phyloP scores from a whole-genome alignment of 2,888 invertebrate species.

The Odontothrips loti region DNA sequence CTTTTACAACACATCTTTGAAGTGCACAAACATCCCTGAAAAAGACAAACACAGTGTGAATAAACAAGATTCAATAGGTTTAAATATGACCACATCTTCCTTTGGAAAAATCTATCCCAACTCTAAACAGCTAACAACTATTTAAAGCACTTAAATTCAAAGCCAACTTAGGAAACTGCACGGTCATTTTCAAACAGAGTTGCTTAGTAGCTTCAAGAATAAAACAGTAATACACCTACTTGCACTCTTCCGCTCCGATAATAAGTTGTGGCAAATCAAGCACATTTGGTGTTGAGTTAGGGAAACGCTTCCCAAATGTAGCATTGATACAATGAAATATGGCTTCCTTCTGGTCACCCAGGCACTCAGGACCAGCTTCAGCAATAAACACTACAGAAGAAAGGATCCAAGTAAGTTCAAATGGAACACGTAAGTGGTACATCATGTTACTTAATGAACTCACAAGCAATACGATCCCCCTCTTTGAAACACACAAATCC shows the following conservation, averaged over 20 bases:
- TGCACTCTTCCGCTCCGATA: slow-evolving; percentile 56
- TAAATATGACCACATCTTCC: too few species aligned
- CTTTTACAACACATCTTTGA: slow-evolving; percentile 56
- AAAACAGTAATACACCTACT: slow-evolving; percentile 46
- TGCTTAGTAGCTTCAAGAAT: too few species aligned
- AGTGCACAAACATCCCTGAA: slow-evolving; percentile 55
- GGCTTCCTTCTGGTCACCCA: slow-evolving; percentile 56
- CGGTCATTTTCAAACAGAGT: too few species aligned
- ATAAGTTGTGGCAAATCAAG: slow-evolving; percentile 54
- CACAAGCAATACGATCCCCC: slow-evolving; percentile 75
- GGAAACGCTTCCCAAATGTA: slow-evolving; percentile 54
- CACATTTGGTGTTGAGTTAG: slow-evolving; percentile 43
- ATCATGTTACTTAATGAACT: slow-evolving; percentile 44
- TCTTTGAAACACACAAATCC: slow-evolving; percentile 74
- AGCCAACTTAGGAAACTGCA: background rate
- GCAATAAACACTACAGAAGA: slow-evolving; percentile 65
- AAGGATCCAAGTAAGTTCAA: slow-evolving; percentile 30
- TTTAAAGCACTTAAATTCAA: slow-evolving; percentile 28
- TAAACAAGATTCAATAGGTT: slow-evolving; percentile 12
- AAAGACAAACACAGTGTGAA: slow-evolving; percentile 37
- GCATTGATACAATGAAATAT: slow-evolving; percentile 61
- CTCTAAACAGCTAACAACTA: slow-evolving; percentile 7
- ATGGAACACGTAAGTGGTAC: background rate
- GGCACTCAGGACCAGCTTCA: slow-evolving; percentile 74
- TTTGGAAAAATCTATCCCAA: too few species aligned